Base-by-base conservation (phyloP, 1,140 invertebrate species). In the Megalopta genalis region DNA sequence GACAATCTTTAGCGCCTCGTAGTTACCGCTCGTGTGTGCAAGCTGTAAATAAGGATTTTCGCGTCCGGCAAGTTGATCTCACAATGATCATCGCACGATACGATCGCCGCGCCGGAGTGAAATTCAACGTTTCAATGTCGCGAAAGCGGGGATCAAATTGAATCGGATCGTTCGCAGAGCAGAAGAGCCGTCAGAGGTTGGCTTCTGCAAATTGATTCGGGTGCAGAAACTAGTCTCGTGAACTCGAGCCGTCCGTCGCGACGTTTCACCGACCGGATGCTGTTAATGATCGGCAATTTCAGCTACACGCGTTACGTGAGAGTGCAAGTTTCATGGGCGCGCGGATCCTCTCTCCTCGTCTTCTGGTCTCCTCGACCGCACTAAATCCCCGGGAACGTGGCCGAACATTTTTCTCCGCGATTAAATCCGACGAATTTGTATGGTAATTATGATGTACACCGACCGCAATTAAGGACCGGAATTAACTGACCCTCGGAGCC, bases 231-330 rank as follows among this genome's bases (percentile, higher is more conserved):
- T 86, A 83, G 84, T 86, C 84, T 79, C 71, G 83, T 75, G 74
- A 85, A 86, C 84, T 79, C 65, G 39, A 67, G 32, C 66, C 63
- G 5, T 54, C 42, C 42, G 42, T 46, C 42, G 42, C 42, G 79
- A 62, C 74, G 66, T 85, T 85, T 82, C 79, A 85, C 49, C 62
- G 83, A 82, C 84, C 84, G 84, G 84, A 86, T 85, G 84, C 75
- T 75, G 75, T 86, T 86, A 86, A 86, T 86, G 84, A 86, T 86
- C 83, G 83, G 83, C 84, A 85, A 86, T 86, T 86, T 86, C 71
- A 85, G 52, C 32, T n/a, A 16, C 63, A 21, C 67, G 60, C 67
- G 80, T 76, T 85, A 82, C 75, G 59, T 71, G 81, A 77, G 60
- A 76, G 49, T 18, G 64, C 67, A 39, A 80, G 71, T 81, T 73